Evolutionary conservation across 2,797 vertebrate genomes (phyloP), one percentile per base, ranked within the genome.

Genomic region (Bryconaethiops microstoma): DNA sequence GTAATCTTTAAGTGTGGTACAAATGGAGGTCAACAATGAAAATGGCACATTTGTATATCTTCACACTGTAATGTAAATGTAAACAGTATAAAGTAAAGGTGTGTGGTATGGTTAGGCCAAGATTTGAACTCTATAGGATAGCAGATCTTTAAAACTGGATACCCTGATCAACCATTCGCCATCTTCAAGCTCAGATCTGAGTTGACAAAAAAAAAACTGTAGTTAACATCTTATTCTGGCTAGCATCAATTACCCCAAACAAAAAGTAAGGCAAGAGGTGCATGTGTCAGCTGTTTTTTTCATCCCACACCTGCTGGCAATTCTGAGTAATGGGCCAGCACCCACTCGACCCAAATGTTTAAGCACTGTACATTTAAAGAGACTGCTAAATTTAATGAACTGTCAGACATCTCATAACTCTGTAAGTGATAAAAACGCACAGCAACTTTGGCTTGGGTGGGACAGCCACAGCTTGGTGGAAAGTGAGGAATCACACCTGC

Each of bases 241-340:
- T 29, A 29, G 29, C 29, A 29, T 29, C 29, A 29, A 29, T 29
- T 29, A 29, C 29, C 29, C 4, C 10, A 52, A 52, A 52, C 48
- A 52, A 52, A 52, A 5, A 48, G 13, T 48, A n/a, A 48, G 67
- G 10, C 10, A 0, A 45, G 19, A 39, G 42, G 21, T 50, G 67
- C 23, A 14, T 14, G 42, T 6, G 40, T 70, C 67, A 70, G 67
- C 40, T 70, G 23, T 52, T 52, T 70, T 23, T 70, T 70, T 42
- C 23, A 21, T 91, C 76, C 85, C 87, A 82, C 85, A 84, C 68
- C 63, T 64, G 63, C 68, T 52, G 68, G 68, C 29, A 52, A 70
- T 25, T 70, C 23, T 25, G 68, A 70, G 68, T 29, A 52, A 64
- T 64, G 29, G 45, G 45, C 45, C 45, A 52, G 45, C 45, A 69